Percentiles rank a stretch among this genome's conserved stretches.
These are phyloP conservation scores for Ctenochaetus hawaiiensis DNA, from an alignment of 2,797 vertebrate species.

Conservation along the genomic window DNA sequence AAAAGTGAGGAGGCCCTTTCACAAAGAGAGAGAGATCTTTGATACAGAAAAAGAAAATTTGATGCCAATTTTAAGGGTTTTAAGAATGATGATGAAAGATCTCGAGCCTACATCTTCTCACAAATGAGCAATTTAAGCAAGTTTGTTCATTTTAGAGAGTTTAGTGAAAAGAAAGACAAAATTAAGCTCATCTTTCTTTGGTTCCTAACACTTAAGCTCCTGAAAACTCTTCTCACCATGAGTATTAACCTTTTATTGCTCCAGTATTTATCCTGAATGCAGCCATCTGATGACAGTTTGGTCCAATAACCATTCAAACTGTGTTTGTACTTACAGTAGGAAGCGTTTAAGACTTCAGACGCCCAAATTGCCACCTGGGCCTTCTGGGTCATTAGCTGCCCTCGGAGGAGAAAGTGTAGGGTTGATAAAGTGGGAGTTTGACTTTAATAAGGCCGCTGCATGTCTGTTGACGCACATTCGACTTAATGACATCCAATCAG, in stretches of 20 bases:
- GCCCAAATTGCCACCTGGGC: conserved; percentile 62
- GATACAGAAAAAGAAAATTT: too few relatives aligned
- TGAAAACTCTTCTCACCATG: background rate
- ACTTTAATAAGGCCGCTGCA: conserved; percentile 42
- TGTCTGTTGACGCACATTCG: conserved; percentile 64
- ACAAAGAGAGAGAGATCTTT: too few relatives aligned
- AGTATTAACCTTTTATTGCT: too few relatives aligned
- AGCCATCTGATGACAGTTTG: background rate
- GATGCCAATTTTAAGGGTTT: too few relatives aligned
- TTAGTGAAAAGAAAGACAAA: too few relatives aligned
- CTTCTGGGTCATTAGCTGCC: conserved; percentile 41
- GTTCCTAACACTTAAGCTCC: background rate
- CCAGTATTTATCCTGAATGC: background rate
- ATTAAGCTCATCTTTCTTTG: too few relatives aligned
- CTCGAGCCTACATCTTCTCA: too few relatives aligned
- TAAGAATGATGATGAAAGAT: too few relatives aligned
- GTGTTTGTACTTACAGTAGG: conserved; percentile 35
- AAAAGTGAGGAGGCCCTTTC: too few relatives aligned
- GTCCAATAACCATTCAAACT: background rate
- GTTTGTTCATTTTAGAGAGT: too few relatives aligned
- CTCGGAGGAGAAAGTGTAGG: conserved; percentile 60
- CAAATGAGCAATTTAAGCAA: too few relatives aligned
- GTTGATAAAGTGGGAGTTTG: conserved; percentile 32
- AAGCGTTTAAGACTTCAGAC: conserved; percentile 59
- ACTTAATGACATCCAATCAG: conserved; percentile 72